phyloP scores from a whole-genome alignment of 2,888 invertebrate species.

The Barypeithes pellucidus region DNA sequence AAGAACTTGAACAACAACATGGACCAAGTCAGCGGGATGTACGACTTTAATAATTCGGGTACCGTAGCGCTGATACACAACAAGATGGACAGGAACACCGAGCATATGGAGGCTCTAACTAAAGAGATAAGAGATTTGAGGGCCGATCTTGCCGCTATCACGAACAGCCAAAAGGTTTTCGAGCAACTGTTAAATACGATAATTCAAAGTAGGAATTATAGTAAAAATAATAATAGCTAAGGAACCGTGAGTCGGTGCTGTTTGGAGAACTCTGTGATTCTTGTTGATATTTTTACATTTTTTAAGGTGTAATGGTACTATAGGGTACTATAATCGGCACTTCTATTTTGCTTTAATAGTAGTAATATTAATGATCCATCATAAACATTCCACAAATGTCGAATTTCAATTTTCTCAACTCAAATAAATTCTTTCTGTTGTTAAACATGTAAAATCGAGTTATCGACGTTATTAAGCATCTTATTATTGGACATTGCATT shows the following conservation, averaged over 20 bases:
- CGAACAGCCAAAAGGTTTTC: constrained; percentile 61
- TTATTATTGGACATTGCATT: constrained; percentile 13
- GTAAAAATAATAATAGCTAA: constrained; percentile 44
- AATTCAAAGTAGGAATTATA: constrained; percentile 58
- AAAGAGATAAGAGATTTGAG: constrained; percentile 78
- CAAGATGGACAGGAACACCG: constrained; percentile 80
- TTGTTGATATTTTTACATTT: constrained; percentile 23
- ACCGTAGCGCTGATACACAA: constrained; percentile 76
- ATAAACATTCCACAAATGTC: neutral
- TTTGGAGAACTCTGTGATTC: constrained; percentile 32
- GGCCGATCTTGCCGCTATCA: constrained; percentile 71
- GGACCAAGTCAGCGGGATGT: constrained; percentile 66
- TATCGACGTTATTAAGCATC: neutral
- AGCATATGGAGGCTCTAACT: constrained; percentile 78
- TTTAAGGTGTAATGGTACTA: constrained; percentile 1
- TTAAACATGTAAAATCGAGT: neutral
- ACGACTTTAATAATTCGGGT: constrained; percentile 66
- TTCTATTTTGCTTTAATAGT: constrained; percentile 5
- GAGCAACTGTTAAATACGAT: constrained; percentile 65
- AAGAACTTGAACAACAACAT: constrained; percentile 78
- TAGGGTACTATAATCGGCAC: constrained; percentile 1
- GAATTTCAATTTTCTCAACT: neutral
- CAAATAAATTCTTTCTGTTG: neutral
- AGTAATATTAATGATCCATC: neutral
- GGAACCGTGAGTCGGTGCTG: neutral